These are phyloP conservation scores for Dendrocopos noguchii DNA, from an alignment of 2,113 vertebrate genomes.

Conservation along the genomic window DNA sequence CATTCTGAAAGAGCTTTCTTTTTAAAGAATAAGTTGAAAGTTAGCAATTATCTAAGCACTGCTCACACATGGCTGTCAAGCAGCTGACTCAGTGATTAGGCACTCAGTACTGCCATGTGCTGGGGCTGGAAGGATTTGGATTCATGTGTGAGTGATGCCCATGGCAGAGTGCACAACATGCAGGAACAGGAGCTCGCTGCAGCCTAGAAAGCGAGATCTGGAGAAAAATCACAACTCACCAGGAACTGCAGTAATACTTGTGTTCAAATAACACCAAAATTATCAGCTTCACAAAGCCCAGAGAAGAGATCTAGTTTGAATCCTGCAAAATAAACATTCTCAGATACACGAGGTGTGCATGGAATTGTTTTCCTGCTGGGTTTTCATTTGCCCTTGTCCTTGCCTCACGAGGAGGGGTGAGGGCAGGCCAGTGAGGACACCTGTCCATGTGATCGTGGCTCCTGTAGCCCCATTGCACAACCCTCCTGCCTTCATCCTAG, in stretches of 20 bases:
- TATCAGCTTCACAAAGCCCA: background rate
- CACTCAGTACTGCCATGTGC: background rate
- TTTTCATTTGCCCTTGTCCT: background rate
- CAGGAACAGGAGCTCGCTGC: background rate
- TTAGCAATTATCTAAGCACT: background rate
- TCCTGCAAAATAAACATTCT: background rate
- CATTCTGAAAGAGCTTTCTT: background rate
- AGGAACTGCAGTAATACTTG: background rate
- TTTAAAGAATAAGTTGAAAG: background rate
- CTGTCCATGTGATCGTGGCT: rapidly evolving
- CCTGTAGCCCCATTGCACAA: background rate
- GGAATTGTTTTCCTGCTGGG: background rate
- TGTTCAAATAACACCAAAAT: background rate
- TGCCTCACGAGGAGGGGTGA: background rate
- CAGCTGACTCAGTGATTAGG: background rate
- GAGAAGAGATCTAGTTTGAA: background rate
- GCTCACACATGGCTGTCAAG: background rate
- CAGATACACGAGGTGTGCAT: background rate
- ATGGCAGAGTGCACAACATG: background rate
- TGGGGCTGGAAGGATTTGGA: background rate
- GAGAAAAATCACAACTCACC: background rate
- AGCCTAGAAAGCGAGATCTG: background rate
- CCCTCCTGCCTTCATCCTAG: background rate
- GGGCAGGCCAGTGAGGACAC: background rate
- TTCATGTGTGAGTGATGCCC: rapidly evolving